Percentiles rank a stretch among this genome's conserved stretches.
Conservation (phyloP, 1,140 invertebrate genomes). For the Octopus bimaculoides region DNA sequence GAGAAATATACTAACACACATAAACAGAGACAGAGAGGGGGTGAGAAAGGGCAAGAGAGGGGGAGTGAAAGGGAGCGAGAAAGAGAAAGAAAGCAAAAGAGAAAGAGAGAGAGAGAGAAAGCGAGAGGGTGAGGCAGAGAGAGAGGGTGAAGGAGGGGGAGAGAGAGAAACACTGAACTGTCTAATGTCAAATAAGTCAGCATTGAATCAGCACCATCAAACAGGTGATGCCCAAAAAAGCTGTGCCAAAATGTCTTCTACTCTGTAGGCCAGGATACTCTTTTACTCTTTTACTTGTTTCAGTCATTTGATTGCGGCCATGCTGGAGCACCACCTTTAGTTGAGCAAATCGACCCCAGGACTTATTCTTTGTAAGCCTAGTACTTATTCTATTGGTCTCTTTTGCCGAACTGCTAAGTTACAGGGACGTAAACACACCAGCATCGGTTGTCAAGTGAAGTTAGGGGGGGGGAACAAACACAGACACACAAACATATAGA, state of each 20-base stretch:
- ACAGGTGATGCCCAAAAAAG: neutral
- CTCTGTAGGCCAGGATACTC: neutral
- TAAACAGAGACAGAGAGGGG: conserved; percentile 9
- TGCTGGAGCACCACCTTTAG: no score
- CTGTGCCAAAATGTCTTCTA: neutral
- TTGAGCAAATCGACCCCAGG: no score
- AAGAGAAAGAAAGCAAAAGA: conserved; percentile 24
- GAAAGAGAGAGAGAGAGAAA: conserved; percentile 13
- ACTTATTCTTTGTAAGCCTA: no score
- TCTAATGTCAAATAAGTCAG: neutral
- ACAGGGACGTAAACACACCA: no score
- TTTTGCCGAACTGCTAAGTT: no score
- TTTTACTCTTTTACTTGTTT: no score
- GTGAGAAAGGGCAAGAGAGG: conserved; percentile 1
- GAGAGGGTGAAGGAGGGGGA: neutral
- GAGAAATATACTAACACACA: conserved; percentile 12
- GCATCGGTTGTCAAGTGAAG: no score
- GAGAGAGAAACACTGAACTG: neutral
- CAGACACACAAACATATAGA: no score
- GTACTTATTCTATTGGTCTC: no score
- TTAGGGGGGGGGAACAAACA: no score
- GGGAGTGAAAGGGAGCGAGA: neutral
- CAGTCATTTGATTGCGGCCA: no score
- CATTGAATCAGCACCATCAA: neutral
- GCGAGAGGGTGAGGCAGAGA: neutral